phyloP scores from a whole-genome alignment of 1,140 invertebrate genomes.

The Neodiprion fabricii region DNA sequence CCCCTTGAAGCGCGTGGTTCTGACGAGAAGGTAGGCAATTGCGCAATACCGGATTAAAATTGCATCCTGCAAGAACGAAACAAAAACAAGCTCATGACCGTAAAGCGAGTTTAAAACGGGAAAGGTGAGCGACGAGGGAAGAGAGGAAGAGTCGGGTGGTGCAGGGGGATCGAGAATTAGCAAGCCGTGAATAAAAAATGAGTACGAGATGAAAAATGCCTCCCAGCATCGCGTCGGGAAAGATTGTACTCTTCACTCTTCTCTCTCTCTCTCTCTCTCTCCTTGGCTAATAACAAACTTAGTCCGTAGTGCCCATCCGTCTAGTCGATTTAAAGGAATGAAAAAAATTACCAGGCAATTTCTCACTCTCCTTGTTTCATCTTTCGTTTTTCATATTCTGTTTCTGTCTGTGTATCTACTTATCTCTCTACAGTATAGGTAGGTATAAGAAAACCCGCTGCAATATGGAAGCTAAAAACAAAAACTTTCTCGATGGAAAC shows the following conservation, averaged over 20 bases:
- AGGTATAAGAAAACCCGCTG: no score
- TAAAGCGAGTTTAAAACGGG: not conserved
- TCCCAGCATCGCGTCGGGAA: not conserved
- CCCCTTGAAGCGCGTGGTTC: conserved; percentile 40
- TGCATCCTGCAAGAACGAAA: conserved; percentile 54
- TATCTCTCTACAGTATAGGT: no score
- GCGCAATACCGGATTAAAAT: conserved; percentile 62
- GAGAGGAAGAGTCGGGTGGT: not conserved
- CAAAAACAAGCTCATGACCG: not conserved
- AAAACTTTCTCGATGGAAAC: no score
- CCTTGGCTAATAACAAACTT: not conserved
- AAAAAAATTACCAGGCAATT: not conserved
- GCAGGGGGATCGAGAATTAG: conserved; percentile 26
- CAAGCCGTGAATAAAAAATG: conserved; percentile 7
- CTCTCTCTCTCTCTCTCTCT: not conserved
- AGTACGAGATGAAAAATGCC: conserved; percentile 1
- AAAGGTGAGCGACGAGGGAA: not conserved
- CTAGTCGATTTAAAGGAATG: conserved; percentile 1
- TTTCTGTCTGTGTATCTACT: not conserved
- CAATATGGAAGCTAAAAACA: no score
- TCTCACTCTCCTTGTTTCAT: not conserved
- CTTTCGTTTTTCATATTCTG: not conserved
- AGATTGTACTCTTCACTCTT: not conserved
- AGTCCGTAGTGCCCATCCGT: conserved; percentile 4
- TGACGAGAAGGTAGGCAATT: conserved; percentile 58